These are phyloP conservation scores for Carposina sasakii DNA, from an alignment of 1,140 invertebrate species.

Conservation along the genomic window DNA sequence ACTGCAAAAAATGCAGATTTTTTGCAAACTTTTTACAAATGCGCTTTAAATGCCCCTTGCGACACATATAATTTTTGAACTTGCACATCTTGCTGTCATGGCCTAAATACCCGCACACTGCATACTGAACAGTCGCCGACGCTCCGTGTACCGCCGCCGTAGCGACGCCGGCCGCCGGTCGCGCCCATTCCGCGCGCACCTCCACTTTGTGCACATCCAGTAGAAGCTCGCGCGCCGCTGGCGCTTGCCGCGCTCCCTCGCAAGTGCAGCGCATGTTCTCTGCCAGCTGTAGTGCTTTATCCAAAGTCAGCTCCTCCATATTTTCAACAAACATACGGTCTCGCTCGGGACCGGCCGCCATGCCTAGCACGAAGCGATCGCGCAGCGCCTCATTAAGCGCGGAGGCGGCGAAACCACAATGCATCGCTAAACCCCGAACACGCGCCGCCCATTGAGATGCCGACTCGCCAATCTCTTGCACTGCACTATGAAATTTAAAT, in stretches of 20 bases:
- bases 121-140: too few species aligned
- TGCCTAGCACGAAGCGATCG: slow-evolving; percentile 10
- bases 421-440: background rate
- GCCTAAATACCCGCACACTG: too few species aligned
- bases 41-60: too few species aligned
- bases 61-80: too few species aligned
- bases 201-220: too few species aligned
- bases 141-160: too few species aligned
- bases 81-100: too few species aligned
- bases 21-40: too few species aligned
- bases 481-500: slow-evolving; percentile 1
- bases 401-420: background rate
- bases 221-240: background rate
- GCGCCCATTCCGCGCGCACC: too few species aligned
- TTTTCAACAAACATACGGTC: background rate
- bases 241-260: background rate
- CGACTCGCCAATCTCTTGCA: background rate
- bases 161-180: too few species aligned
- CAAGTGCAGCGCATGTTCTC: background rate
- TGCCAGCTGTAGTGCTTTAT: background rate
- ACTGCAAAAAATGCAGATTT: too few species aligned
- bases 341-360: background rate
- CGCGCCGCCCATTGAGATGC: slow-evolving; percentile 5
- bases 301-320: background rate
- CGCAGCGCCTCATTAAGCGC: background rate